A percentile compares a stretch with the other conserved stretches of the same genome.
These are phyloP conservation scores for Eledona agricola DNA, from an alignment of 2,888 invertebrate species.

Conservation along the genomic window DNA sequence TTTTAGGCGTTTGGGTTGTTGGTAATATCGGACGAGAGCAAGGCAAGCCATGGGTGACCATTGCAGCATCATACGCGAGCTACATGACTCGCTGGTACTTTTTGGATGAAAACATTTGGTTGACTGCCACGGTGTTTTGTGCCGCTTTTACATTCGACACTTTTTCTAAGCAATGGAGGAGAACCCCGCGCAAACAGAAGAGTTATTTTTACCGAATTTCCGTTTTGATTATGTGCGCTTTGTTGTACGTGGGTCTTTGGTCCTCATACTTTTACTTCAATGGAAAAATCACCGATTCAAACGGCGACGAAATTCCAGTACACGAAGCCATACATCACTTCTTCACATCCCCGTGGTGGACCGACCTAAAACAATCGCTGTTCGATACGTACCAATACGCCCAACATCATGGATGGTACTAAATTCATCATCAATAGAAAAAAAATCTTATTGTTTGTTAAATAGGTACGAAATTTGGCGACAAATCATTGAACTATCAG, in stretches of 20 bases:
- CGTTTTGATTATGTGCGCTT: slow-evolving; percentile 69
- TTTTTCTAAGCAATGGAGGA: slow-evolving; percentile 81
- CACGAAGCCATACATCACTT: slow-evolving; percentile 90
- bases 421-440: neutral
- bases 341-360: slow-evolving; percentile 89
- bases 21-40: slow-evolving; percentile 89
- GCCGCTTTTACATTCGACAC: slow-evolving; percentile 78
- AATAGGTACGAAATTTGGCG: slow-evolving; percentile 78
- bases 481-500: slow-evolving; percentile 84
- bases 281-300: slow-evolving; percentile 79
- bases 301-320: slow-evolving; percentile 85
- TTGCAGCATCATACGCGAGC: slow-evolving; percentile 72
- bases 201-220: slow-evolving; percentile 63
- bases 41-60: slow-evolving; percentile 75
- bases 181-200: slow-evolving; percentile 67
- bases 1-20: slow-evolving; percentile 85
- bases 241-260: slow-evolving; percentile 79
- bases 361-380: slow-evolving; percentile 79
- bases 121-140: slow-evolving; percentile 72
- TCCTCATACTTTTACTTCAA: slow-evolving; percentile 86
- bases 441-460: neutral
- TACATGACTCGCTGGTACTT: slow-evolving; percentile 77
- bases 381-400: slow-evolving; percentile 80
- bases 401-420: slow-evolving; percentile 84
- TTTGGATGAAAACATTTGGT: slow-evolving; percentile 77